Evolutionary conservation across 2,113 vertebrate genomes (phyloP).

Genomic region (Carlito syrichta): DNA sequence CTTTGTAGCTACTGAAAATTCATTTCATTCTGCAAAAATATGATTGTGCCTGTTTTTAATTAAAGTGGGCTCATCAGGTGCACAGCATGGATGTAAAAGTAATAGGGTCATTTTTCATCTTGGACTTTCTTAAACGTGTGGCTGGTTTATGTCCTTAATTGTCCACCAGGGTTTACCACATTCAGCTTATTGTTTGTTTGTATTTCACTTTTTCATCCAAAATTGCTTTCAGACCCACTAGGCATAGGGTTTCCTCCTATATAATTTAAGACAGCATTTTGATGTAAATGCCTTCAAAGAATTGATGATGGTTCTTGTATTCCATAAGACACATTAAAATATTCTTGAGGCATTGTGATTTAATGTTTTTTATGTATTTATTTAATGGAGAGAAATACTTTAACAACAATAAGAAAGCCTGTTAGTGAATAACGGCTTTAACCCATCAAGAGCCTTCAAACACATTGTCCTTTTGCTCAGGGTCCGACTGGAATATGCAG

Average conservation of each 20-base stretch:
- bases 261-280: not conserved
- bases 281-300: not conserved
- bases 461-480: not conserved
- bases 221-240: not conserved
- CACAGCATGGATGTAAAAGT: constrained; percentile 52
- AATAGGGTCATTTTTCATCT: constrained; percentile 67
- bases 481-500: not conserved
- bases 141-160: constrained; percentile 56
- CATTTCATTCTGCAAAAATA: constrained; percentile 62
- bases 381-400: not conserved
- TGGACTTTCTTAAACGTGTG: constrained; percentile 1
- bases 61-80: constrained; percentile 66
- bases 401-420: not conserved
- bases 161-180: not conserved
- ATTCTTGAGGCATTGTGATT: not conserved
- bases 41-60: constrained; percentile 67
- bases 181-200: constrained; percentile 32
- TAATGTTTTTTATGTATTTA: not conserved
- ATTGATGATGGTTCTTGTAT: not conserved
- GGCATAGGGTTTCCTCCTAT: not conserved
- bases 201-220: constrained; percentile 29
- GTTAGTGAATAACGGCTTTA: not conserved
- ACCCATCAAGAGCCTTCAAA: not conserved
- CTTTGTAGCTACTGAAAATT: constrained; percentile 21
- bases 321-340: not conserved